Percentiles rank a stretch among this genome's conserved stretches.
phyloP scores from a whole-genome alignment of 1,140 invertebrate species.

The Lucilia cuprina region DNA sequence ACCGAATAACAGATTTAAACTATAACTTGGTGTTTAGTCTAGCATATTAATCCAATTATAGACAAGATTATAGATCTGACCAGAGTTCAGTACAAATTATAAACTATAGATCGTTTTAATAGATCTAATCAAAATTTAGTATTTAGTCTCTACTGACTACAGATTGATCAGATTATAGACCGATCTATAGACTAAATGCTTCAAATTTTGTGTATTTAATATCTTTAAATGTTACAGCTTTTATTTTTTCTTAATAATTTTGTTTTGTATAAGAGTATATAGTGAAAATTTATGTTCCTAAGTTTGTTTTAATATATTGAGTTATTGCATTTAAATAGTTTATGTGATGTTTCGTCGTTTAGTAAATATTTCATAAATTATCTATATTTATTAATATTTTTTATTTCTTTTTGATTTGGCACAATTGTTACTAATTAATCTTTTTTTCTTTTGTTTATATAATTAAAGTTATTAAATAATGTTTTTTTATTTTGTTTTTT shows the following conservation, averaged over 20 bases:
- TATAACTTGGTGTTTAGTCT: too few species aligned
- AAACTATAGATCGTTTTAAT: too few species aligned
- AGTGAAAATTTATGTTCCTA: not conserved
- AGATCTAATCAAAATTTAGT: too few species aligned
- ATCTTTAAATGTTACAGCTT: not conserved
- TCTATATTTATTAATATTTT: not conserved
- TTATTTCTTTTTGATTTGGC: constrained; percentile 15
- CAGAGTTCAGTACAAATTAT: too few species aligned
- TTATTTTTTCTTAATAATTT: not conserved
- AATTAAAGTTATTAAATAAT: not conserved
- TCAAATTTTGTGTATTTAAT: not conserved
- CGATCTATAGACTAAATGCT: too few species aligned
- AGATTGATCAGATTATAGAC: too few species aligned
- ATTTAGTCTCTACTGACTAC: too few species aligned
- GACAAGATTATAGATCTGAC: too few species aligned
- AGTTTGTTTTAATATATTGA: constrained; percentile 6
- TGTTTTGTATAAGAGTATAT: not conserved
- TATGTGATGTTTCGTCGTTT: not conserved
- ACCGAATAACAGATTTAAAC: too few species aligned
- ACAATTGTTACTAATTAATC: constrained; percentile 30
- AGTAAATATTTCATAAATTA: constrained; percentile 23
- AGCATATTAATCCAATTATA: too few species aligned
- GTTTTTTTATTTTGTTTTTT: not conserved
- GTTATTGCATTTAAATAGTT: constrained; percentile 15
- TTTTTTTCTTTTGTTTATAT: constrained; percentile 13